Base-by-base conservation (phyloP, 1,140 invertebrate genomes). In the Piezodorus guildinii region DNA sequence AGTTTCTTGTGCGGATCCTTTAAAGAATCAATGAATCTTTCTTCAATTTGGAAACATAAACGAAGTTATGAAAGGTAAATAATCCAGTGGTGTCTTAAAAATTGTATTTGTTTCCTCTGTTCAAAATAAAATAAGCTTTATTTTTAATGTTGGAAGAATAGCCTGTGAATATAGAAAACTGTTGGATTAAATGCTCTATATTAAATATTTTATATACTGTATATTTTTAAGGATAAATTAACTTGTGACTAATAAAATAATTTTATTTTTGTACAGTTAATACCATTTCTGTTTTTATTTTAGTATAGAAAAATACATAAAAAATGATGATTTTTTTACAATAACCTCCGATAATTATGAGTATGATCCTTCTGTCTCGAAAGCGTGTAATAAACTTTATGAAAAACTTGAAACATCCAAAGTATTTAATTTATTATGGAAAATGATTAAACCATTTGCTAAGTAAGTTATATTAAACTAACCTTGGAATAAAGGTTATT, bases 361-460 rank as follows among this genome's bases (percentile, higher is more conserved):
- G 16, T 65, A 67, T 62, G 67, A 69, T 54, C 62, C 63, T 52
- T 49, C 65, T 12, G n/a, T 60, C 21, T 63, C 63, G 0, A 34
- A 43, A 46, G 49, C 49, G 6, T 69, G 68, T 43, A 68, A 69
- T 62, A 30, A 15, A 51, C n/a, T 68, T n/a, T 69, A 64, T 56
- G 49, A 67, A 62, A 58, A 60, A 23, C 52, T 69, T 2, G 65
- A 69, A 64, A 61, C 60, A 12, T 60, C 49, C 21, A 59, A 63
- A 8, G 16, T 43, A 21, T 27, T 67, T 10, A 43, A 51, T 52
- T 56, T 61, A 14, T 23, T 69, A 4, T 70, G 69, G 69, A 46
- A 51, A 23, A 63, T 67, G 25, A 49, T 68, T 21, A 70, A 70
- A 46, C 69, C 69, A 34, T 68, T 65, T 52, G 49, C 68, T 17